A percentile compares a stretch with the other conserved stretches of the same genome.
Evolutionary conservation across 2,888 invertebrate genomes (phyloP).

Genomic region (Calameuta pallipes): DNA sequence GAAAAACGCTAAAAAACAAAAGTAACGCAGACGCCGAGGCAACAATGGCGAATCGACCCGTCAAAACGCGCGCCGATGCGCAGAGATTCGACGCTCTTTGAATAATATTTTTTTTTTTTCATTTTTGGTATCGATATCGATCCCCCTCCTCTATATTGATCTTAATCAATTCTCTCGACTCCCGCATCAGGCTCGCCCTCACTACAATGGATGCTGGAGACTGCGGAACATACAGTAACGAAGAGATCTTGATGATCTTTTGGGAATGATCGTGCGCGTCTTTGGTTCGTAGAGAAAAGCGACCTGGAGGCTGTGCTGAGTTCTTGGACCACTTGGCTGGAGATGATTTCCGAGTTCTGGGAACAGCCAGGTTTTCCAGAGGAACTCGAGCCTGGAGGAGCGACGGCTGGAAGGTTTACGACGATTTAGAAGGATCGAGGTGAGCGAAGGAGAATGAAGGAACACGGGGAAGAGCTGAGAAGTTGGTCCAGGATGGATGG

Average conservation of each 20-base stretch:
- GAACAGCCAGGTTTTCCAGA: neutral
- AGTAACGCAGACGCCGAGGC: slow-evolving; percentile 40
- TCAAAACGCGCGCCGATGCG: slow-evolving; percentile 49
- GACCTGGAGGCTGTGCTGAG: slow-evolving; percentile 35
- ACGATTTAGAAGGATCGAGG: slow-evolving; percentile 27
- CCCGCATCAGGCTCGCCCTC: neutral
- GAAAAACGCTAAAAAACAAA: slow-evolving; percentile 8
- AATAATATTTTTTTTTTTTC: neutral
- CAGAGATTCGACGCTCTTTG: slow-evolving; percentile 17
- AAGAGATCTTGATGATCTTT: neutral
- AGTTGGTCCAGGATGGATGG: slow-evolving; percentile 45
- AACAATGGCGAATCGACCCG: slow-evolving; percentile 57
- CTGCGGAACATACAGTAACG: neutral
- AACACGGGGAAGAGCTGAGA: slow-evolving; percentile 36
- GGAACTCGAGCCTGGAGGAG: neutral
- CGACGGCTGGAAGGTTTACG: slow-evolving; percentile 26
- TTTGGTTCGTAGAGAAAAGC: slow-evolving; percentile 1
- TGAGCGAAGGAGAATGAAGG: slow-evolving; percentile 26
- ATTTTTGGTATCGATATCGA: neutral
- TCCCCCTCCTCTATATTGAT: neutral
- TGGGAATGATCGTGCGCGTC: neutral
- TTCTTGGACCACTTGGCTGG: neutral
- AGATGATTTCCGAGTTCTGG: neutral
- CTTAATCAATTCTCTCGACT: neutral
- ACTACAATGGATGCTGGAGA: neutral